Conservation (phyloP, 1,140 invertebrate species). For the Mamestra configurata region DNA sequence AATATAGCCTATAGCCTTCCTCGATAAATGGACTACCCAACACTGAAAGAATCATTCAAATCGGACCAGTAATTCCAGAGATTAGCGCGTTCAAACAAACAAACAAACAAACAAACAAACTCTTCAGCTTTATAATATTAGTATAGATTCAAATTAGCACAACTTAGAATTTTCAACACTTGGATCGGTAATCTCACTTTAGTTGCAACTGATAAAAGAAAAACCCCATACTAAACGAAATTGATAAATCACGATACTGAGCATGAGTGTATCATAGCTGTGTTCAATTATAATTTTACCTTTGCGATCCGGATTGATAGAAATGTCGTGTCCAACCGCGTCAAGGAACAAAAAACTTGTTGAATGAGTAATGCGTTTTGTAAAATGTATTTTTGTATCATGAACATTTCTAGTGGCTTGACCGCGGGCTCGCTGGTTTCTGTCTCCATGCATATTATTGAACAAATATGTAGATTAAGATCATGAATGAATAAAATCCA, state of each 20-base stretch:
- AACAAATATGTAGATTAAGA: conserved; percentile 40
- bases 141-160: no score
- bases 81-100: no score
- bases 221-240: neutral
- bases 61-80: no score
- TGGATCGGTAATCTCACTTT: neutral
- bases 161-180: no score
- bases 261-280: neutral
- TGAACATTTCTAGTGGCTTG: conserved; percentile 15
- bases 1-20: no score
- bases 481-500: conserved; percentile 41
- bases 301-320: neutral
- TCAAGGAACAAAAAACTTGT: neutral
- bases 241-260: neutral
- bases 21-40: no score
- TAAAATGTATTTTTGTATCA: conserved; percentile 7
- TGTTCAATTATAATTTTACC: conserved; percentile 7
- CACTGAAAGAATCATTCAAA: no score
- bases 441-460: conserved; percentile 25
- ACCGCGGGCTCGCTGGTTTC: neutral
- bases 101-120: no score
- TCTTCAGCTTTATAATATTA: no score
- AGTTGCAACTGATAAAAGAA: neutral
- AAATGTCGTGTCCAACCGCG: neutral
- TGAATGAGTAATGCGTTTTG: conserved; percentile 17